These are phyloP conservation scores for Neria commutata DNA, from an alignment of 2,888 invertebrate species.

Conservation along the genomic window DNA sequence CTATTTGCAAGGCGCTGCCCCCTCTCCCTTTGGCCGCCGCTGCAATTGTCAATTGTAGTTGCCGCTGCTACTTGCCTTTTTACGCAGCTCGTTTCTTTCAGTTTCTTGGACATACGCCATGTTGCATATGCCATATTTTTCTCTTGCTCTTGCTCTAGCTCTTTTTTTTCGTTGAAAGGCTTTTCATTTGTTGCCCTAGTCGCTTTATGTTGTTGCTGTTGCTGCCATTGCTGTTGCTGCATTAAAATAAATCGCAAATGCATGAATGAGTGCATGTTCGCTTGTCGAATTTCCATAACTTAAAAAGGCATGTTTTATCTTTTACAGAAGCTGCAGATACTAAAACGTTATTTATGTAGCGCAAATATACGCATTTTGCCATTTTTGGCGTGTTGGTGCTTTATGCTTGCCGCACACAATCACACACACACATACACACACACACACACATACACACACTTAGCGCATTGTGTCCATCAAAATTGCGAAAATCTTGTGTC, in stretches of 20 bases:
- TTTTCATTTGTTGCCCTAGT: too few species aligned
- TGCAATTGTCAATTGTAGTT: neutral
- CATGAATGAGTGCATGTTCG: neutral
- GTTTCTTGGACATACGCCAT: slow-evolving; percentile 2
- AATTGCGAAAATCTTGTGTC: too few species aligned
- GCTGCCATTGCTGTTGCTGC: too few species aligned
- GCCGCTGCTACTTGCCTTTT: too few species aligned
- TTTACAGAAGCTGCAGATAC: neutral
- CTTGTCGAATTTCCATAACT: slow-evolving; percentile 5
- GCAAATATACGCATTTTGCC: neutral
- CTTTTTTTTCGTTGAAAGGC: too few species aligned
- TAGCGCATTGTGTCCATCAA: too few species aligned
- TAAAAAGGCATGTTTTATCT: slow-evolving; percentile 1
- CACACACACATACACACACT: neutral
- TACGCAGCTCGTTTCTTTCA: too few species aligned
- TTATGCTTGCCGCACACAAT: too few species aligned
- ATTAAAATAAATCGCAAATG: neutral
- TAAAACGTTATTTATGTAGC: slow-evolving; percentile 1
- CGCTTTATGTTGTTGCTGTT: too few species aligned
- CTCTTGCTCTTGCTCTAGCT: too few species aligned
- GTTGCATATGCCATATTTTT: slow-evolving; percentile 4
- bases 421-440: neutral
- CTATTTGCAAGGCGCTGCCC: neutral
- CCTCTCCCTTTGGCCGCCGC: neutral
- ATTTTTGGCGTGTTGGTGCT: too few species aligned